Percentiles rank a stretch among this genome's conserved stretches.
Conservation (phyloP, 2,888 invertebrate genomes). For the Oligia fasciuncula region DNA sequence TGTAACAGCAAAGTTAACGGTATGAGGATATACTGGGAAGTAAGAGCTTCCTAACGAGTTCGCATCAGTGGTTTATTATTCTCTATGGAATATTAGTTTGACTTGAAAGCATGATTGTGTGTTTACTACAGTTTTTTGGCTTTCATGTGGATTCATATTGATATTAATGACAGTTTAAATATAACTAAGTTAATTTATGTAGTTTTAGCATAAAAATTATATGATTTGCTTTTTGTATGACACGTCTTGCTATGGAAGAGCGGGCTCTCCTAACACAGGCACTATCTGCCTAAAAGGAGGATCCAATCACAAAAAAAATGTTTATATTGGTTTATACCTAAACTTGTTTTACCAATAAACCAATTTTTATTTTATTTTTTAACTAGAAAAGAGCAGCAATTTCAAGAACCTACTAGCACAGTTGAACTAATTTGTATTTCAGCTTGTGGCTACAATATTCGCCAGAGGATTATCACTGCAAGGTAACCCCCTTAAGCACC, state of each 20-base stretch:
- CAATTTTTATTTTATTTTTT: too few species aligned
- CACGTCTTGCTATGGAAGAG: too few species aligned
- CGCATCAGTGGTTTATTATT: constrained; percentile 28
- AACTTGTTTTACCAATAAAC: too few species aligned
- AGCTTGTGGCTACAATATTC: background rate
- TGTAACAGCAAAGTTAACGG: constrained; percentile 39
- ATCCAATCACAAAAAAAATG: too few species aligned
- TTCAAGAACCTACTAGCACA: background rate
- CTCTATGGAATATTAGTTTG: constrained; percentile 4
- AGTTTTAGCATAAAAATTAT: too few species aligned
- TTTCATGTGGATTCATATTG: background rate
- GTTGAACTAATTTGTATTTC: background rate
- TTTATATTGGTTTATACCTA: too few species aligned
- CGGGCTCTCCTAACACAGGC: too few species aligned
- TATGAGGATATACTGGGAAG: constrained; percentile 29
- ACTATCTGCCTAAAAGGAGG: too few species aligned
- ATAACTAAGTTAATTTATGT: background rate
- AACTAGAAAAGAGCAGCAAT: background rate
- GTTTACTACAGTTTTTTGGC: background rate
- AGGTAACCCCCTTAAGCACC: background rate
- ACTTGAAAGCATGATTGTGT: background rate
- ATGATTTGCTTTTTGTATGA: too few species aligned
- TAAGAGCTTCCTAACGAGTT: constrained; percentile 26
- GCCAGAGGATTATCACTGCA: background rate
- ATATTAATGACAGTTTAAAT: background rate